These are phyloP conservation scores for Troides helena DNA, from an alignment of 2,888 invertebrate species.

Conservation along the genomic window DNA sequence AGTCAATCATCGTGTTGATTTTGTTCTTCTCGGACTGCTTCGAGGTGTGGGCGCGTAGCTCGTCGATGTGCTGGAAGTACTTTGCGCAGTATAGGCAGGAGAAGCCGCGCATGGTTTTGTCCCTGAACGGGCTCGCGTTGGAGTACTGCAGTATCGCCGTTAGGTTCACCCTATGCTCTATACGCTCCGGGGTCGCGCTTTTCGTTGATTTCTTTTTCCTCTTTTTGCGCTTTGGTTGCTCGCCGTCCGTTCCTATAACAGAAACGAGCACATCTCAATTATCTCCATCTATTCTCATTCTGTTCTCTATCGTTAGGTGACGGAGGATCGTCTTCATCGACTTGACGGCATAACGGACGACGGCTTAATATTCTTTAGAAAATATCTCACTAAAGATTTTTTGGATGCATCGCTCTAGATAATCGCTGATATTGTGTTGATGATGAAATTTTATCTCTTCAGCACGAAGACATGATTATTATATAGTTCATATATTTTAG, in stretches of 20 bases:
- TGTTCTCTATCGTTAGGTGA: conserved; percentile 45
- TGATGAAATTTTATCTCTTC: too few species aligned
- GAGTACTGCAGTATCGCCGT: conserved; percentile 72
- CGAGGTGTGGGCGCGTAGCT: conserved; percentile 61
- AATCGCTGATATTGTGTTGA: too few species aligned
- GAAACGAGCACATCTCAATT: conserved; percentile 73
- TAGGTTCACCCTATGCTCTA: conserved; percentile 73
- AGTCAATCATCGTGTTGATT: conserved; percentile 70
- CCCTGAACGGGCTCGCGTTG: conserved; percentile 73
- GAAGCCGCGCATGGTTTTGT: conserved; percentile 70
- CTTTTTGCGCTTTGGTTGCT: conserved; percentile 63
- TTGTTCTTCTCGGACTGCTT: conserved; percentile 65
- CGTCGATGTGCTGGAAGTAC: conserved; percentile 60
- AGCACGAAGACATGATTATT: too few species aligned
- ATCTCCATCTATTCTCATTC: conserved; percentile 55
- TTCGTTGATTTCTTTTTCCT: conserved; percentile 66
- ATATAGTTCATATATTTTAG: too few species aligned
- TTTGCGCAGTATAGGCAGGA: conserved; percentile 73
- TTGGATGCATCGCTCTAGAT: too few species aligned
- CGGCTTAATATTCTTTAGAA: conserved; percentile 6
- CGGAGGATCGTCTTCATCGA: conserved; percentile 35
- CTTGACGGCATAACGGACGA: conserved; percentile 31
- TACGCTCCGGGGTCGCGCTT: conserved; percentile 73
- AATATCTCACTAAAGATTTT: background rate
- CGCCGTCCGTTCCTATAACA: conserved; percentile 74